Conservation (phyloP, 2,113 vertebrate species). For the Pandion haliaetus region DNA sequence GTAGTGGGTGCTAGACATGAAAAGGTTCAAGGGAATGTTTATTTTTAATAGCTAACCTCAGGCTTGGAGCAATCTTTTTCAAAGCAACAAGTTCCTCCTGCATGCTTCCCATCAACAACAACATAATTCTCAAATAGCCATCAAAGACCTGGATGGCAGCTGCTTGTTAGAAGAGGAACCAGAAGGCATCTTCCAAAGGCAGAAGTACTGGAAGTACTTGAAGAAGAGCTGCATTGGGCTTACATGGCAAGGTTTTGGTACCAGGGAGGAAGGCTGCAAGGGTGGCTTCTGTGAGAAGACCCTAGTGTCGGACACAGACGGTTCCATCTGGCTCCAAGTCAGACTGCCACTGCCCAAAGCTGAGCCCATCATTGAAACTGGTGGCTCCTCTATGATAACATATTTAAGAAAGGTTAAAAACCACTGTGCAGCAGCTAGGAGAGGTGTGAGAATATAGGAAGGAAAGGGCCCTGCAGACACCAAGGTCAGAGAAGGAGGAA, state of each 20-base stretch:
- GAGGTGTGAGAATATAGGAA: background rate
- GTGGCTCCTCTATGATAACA: background rate
- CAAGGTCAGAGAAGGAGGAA: background rate
- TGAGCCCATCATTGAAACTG: background rate
- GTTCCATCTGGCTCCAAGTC: background rate
- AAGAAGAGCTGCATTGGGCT: background rate
- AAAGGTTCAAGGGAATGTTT: background rate
- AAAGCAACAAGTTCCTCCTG: background rate
- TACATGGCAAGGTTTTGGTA: background rate
- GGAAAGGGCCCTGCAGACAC: background rate
- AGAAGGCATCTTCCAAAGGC: background rate
- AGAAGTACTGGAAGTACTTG: background rate
- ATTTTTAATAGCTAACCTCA: background rate
- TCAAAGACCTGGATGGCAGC: background rate
- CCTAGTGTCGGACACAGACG: background rate
- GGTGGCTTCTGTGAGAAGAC: background rate
- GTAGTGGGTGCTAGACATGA: background rate
- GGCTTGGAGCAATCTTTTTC: background rate
- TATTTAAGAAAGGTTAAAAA: background rate
- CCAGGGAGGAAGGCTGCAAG: fast-evolving
- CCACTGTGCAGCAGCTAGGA: background rate
- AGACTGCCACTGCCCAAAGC: background rate
- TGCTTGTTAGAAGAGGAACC: background rate
- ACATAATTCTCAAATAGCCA: background rate
- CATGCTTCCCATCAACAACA: background rate